Base-by-base conservation (phyloP, 2,113 vertebrate genomes). In the Picathartes gymnocephalus region DNA sequence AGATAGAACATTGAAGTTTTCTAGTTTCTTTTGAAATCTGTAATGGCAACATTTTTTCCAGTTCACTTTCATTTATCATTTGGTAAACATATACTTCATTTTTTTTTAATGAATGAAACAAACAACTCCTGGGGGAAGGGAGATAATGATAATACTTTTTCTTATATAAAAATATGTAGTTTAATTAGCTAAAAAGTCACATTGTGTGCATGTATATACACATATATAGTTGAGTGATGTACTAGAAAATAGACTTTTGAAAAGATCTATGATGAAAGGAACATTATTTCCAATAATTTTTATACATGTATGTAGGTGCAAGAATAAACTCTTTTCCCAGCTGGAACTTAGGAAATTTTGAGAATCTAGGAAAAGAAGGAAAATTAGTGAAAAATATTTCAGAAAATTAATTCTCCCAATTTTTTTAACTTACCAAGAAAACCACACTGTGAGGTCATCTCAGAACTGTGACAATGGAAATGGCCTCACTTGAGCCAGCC, bases 61-160 rank as follows among this genome's bases (percentile, higher is more conserved):
- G 44, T 17, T 42, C 0, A 0, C 15, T 53, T 72, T 83, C 25
- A 33, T 50, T 83, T 69, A 69, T 48, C 1, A 23, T 68, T 90
- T 39, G 3, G 18, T 70, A 79, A 85, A 56, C 9, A 13, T 21
- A 33, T 24, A 64, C 13, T 28, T 65, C 3, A 20, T n/a, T n/a
- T 62, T 79, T 81, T 88, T 58, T 81, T 31, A 68, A 77, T 50
- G 31, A 68, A 50, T 24, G 45, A 79, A n/a, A 33, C 7, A 72
- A 24, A 54, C 7, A 45, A 3, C 13, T 76, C 30, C 12, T 5
- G 17, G 9, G 13, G 8, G 13, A 44, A 42, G 0, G 2, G 9
- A 42, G 7, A 5, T 9, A 80, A 57, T 57, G 21, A 53, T 20
- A 51, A 27, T 48, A 30, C 9, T 65, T 91, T 9, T 81, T 64